phyloP scores from a whole-genome alignment of 2,888 invertebrate genomes.

The Bembecia ichneumoniformis region DNA sequence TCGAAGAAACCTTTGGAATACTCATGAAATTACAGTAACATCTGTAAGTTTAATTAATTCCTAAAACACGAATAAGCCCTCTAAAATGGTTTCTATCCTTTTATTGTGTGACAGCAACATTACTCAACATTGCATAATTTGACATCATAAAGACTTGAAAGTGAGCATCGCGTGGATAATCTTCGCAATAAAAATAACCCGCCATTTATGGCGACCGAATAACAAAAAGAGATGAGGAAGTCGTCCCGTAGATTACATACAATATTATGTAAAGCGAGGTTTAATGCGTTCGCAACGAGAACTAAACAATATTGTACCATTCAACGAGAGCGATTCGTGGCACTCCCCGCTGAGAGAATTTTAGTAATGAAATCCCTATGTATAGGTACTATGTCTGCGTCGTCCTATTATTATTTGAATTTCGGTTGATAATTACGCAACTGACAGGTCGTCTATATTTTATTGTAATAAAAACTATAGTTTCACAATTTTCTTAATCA shows the following conservation, averaged over 20 bases:
- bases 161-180: constrained; percentile 6
- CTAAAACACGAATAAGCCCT: not conserved
- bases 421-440: constrained; percentile 4
- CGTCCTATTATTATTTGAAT: constrained; percentile 1
- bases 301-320: not conserved
- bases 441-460: not conserved
- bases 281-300: constrained; percentile 3
- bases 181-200: constrained; percentile 2
- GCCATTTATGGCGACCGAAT: constrained; percentile 1
- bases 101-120: not conserved
- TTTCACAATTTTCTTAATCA: not conserved
- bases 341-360: constrained; percentile 4
- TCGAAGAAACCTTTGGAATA: too few species aligned
- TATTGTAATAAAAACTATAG: constrained; percentile 3
- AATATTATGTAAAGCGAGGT: constrained; percentile 5
- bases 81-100: not conserved
- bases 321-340: not conserved
- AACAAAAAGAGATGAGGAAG: constrained; percentile 5
- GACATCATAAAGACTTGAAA: constrained; percentile 9
- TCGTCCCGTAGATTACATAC: constrained; percentile 4
- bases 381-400: not conserved
- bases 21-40: not conserved
- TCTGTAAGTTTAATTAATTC: not conserved
- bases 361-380: constrained; percentile 1
- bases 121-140: constrained; percentile 8